These are phyloP conservation scores for Phalera bucephala DNA, from an alignment of 2,888 invertebrate genomes.

Conservation along the genomic window DNA sequence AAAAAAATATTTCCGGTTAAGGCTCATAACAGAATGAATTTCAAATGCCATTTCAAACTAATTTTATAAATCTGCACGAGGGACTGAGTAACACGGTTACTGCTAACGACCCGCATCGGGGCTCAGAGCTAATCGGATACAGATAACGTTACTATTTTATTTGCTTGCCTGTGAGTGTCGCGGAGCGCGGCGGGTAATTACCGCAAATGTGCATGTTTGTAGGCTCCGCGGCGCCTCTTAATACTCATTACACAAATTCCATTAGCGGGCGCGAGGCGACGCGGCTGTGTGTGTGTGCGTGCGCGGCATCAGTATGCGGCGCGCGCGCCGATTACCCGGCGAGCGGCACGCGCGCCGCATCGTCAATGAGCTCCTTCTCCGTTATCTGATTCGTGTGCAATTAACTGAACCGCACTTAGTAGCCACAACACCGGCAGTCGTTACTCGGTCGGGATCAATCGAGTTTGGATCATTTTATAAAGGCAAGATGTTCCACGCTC, in stretches of 20 bases:
- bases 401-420: not conserved
- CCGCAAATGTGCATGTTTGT: not conserved
- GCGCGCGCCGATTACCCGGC: conserved; percentile 15
- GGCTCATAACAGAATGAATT: no score
- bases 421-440: no score
- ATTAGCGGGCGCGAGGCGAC: not conserved
- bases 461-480: no score
- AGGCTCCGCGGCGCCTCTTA: not conserved
- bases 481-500: no score
- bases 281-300: not conserved
- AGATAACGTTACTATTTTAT: not conserved
- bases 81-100: no score
- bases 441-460: no score
- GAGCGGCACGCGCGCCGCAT: not conserved
- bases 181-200: not conserved
- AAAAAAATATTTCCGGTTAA: no score
- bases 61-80: no score
- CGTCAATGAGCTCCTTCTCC: not conserved
- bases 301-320: conserved; percentile 11
- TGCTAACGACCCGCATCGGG: no score
- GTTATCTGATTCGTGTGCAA: not conserved
- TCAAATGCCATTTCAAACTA: no score
- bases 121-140: not conserved
- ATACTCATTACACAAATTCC: not conserved
- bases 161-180: not conserved